These are phyloP conservation scores for Trissolcus brochymenae DNA, from an alignment of 2,888 invertebrate genomes.

Conservation along the genomic window DNA sequence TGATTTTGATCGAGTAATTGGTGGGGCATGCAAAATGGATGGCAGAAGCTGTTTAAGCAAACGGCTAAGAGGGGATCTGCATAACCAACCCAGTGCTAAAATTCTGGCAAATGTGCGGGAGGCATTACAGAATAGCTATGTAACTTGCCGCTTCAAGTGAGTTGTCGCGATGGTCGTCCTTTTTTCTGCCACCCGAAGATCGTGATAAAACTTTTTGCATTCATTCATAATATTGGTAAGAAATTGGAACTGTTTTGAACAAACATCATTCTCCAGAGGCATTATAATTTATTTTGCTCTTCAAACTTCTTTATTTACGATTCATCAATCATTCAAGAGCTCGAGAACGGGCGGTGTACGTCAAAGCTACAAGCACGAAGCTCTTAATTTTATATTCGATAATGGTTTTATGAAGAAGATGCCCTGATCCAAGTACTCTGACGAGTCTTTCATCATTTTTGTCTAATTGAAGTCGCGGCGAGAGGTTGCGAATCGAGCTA, in stretches of 20 bases:
- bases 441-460: constrained; percentile 43
- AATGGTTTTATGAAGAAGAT: constrained; percentile 45
- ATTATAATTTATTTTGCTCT: constrained; percentile 45
- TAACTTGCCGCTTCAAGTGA: constrained; percentile 38
- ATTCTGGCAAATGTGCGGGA: constrained; percentile 38
- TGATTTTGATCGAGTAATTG: constrained; percentile 34
- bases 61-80: constrained; percentile 41
- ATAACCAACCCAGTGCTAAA: constrained; percentile 36
- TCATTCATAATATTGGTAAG: constrained; percentile 37
- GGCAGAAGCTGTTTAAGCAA: constrained; percentile 43
- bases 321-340: constrained; percentile 50
- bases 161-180: background rate
- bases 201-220: constrained; percentile 38
- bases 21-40: constrained; percentile 39
- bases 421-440: constrained; percentile 26
- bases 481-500: constrained; percentile 3
- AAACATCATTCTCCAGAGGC: constrained; percentile 32
- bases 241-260: constrained; percentile 43
- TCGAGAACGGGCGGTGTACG: constrained; percentile 24
- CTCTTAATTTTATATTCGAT: constrained; percentile 54
- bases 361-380: constrained; percentile 38
- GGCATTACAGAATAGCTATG: constrained; percentile 45
- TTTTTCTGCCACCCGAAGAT: background rate
- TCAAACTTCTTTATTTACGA: constrained; percentile 49
- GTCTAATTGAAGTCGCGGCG: constrained; percentile 42